A percentile compares a stretch with the other conserved stretches of the same genome.
Conservation (phyloP, 2,888 invertebrate genomes). For the Sipha maydis region DNA sequence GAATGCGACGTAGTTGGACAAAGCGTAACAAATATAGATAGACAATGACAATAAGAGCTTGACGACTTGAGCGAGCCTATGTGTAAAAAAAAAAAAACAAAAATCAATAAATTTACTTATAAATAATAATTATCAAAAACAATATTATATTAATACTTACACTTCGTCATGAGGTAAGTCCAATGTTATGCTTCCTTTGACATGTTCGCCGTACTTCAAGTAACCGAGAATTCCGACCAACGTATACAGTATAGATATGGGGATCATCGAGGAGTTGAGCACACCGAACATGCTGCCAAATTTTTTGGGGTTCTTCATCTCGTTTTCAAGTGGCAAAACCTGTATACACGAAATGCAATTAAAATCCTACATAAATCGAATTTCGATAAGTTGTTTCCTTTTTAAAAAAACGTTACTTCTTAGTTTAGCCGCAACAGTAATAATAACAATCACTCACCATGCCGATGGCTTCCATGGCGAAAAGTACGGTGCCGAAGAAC, state of each 20-base stretch:
- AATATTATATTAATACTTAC: slow-evolving; percentile 69
- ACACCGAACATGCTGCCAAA: slow-evolving; percentile 87
- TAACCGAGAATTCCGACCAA: slow-evolving; percentile 93
- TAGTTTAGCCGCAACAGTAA: not conserved
- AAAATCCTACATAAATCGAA: too few species aligned
- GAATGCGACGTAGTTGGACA: slow-evolving; percentile 96
- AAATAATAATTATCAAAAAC: not conserved
- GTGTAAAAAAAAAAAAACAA: not conserved
- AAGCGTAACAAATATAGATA: slow-evolving; percentile 90
- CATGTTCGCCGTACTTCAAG: slow-evolving; percentile 79
- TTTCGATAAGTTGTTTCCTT: too few species aligned
- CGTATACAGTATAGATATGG: slow-evolving; percentile 85
- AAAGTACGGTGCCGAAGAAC: slow-evolving; percentile 95
- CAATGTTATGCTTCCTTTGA: slow-evolving; percentile 85
- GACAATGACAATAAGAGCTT: slow-evolving; percentile 80
- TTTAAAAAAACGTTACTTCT: too few species aligned
- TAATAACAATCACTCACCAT: slow-evolving; percentile 73
- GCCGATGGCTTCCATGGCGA: slow-evolving; percentile 94
- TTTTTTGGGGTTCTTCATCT: slow-evolving; percentile 86
- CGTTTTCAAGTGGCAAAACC: slow-evolving; percentile 93
- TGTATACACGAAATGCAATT: slow-evolving; percentile 67
- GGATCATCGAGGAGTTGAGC: slow-evolving; percentile 83
- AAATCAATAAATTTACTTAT: too few species aligned
- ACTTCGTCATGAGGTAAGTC: slow-evolving; percentile 78
- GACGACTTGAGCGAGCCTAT: slow-evolving; percentile 77